These are phyloP conservation scores for Kradibia gibbosae DNA, from an alignment of 1,140 invertebrate species.

Conservation along the genomic window DNA sequence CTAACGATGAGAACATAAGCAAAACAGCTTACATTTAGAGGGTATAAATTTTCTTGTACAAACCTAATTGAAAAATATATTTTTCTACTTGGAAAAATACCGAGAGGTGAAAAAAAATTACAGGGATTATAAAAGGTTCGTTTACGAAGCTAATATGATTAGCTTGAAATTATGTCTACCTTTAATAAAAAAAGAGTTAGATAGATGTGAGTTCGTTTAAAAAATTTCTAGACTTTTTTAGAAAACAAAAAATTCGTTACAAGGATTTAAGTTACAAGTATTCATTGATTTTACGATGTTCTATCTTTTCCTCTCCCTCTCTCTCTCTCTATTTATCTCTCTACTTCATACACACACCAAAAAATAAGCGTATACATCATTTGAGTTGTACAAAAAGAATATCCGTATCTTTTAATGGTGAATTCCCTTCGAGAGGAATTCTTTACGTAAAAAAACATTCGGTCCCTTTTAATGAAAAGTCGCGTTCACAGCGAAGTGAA, in stretches of 20 bases:
- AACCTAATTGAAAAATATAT: background rate
- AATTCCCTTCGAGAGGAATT: conserved; percentile 1
- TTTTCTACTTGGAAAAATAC: background rate
- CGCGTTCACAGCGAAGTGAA: background rate
- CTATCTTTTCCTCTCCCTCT: background rate
- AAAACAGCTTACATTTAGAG: background rate
- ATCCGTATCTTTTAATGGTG: background rate
- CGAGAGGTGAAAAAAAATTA: background rate
- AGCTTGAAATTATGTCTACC: background rate
- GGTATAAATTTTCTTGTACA: background rate
- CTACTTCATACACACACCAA: no score
- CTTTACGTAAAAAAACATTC: background rate
- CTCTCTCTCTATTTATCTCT: no score
- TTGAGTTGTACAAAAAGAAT: no score
- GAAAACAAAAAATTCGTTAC: background rate
- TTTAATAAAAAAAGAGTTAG: background rate
- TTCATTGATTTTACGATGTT: no score
- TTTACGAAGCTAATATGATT: background rate
- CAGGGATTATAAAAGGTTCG: background rate
- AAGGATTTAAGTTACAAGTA: background rate
- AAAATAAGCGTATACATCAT: no score
- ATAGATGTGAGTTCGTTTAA: background rate
- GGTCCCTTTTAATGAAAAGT: conserved; percentile 7
- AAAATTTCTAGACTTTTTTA: background rate
- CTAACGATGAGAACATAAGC: background rate